phyloP scores from a whole-genome alignment of 2,113 vertebrate genomes.

The Chionodraco myersi region DNA sequence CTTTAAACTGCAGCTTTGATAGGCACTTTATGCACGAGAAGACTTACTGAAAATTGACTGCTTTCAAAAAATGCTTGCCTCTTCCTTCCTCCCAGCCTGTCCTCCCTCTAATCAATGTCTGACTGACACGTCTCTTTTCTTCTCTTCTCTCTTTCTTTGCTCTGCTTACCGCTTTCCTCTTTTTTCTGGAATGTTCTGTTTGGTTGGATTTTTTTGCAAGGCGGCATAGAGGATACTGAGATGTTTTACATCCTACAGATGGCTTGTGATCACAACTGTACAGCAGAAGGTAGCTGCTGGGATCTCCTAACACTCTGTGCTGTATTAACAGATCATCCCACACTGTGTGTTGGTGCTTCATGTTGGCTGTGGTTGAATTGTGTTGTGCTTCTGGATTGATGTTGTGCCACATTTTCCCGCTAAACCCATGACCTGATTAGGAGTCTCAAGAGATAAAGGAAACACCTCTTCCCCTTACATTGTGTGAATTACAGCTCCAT shows the following conservation, averaged over 20 bases:
- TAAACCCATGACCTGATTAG: conserved; percentile 46
- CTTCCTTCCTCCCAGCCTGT: conserved; percentile 43
- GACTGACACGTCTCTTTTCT: conserved; percentile 79
- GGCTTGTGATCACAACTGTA: conserved; percentile 99
- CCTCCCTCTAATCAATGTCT: conserved; percentile 73
- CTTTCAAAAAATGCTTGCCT: conserved; percentile 40
- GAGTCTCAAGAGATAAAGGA: conserved; percentile 14
- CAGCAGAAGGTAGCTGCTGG: conserved; percentile 99
- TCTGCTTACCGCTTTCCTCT: conserved; percentile 65
- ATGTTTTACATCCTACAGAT: conserved; percentile 99
- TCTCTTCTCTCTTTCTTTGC: conserved; percentile 60
- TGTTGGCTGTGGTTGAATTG: conserved; percentile 54
- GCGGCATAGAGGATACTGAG: conserved; percentile 93
- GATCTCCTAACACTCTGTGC: conserved; percentile 88
- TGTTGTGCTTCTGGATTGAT: conserved; percentile 54
- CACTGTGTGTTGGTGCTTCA: conserved; percentile 67
- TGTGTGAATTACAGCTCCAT: conserved; percentile 13
- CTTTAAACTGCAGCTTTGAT: background rate
- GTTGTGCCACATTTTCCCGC: conserved; percentile 41
- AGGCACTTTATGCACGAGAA: conserved; percentile 51
- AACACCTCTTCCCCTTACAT: conserved; percentile 9
- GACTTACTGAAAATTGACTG: conserved; percentile 39
- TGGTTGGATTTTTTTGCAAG: conserved; percentile 90
- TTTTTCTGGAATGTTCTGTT: conserved; percentile 83
- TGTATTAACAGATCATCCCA: conserved; percentile 88